Evolutionary conservation across 2,797 vertebrate species (phyloP), one percentile per base, ranked within the genome.

Genomic region (Chelon labrosus): DNA sequence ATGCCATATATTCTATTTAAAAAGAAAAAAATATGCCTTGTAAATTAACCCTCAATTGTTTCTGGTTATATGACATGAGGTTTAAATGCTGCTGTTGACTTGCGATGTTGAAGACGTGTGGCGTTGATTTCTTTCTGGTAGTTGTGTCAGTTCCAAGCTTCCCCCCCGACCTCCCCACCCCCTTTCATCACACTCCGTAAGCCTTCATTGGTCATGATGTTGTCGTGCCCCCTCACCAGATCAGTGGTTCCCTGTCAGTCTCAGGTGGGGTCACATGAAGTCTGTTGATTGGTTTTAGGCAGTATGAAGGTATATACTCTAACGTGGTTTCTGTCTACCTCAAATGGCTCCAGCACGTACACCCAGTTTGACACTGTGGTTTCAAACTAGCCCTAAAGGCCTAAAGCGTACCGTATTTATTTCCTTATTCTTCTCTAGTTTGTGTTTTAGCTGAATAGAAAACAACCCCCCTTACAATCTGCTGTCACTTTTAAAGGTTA

Each of bases 251-350:
- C 71, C 70, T 39, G 75, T 80, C 74, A 65, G 79, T 75, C 83
- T 87, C 83, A 75, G 69, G 85, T 77, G 77, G 71, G 83, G 70
- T 85, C 75, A 64, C 46, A 67, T 69, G 72, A 83, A 67, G 70
- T 84, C 56, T 38, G 27, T 68, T 44, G 73, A 53, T 73, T 65
- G 66, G 58, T 82, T 82, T 82, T 72, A 77, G 78, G 83, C 80
- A 74, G 81, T 75, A 63, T 79, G 70, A 72, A 84, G 73, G 73
- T 80, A 63, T 82, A 70, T 61, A 58, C 73, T 88, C 84, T 75
- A 82, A 83, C 75, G 75, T 52, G 65, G 84, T 89, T 89, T 87
- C 85, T 86, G 91, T 93, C 92, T 94, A 93, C 91, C 91, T 93
- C 92, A 92, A 88, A 88, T 79, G 75, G 76, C 86, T 86, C 86